Conservation (phyloP, 2,888 invertebrate genomes). For the Frankliniella intonsa region DNA sequence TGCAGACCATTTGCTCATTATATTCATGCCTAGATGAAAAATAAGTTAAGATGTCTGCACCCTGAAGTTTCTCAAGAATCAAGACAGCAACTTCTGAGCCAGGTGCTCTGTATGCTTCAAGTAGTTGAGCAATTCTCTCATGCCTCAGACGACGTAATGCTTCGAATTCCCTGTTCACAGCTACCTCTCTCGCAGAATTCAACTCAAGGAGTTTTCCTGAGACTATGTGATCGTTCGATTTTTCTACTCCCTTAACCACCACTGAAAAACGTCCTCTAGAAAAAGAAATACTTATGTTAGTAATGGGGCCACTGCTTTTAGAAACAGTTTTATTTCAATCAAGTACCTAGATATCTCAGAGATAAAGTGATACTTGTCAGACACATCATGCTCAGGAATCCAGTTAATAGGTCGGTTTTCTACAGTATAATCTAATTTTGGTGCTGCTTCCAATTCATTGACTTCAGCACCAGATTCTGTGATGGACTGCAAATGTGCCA, state of each 20-base stretch:
- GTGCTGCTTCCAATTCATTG: slow-evolving; percentile 55
- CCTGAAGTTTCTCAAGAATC: slow-evolving; percentile 78
- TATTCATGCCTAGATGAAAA: slow-evolving; percentile 85
- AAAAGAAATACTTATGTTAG: slow-evolving; percentile 32
- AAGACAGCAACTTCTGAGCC: slow-evolving; percentile 65
- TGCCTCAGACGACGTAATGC: slow-evolving; percentile 76
- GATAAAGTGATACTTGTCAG: slow-evolving; percentile 76
- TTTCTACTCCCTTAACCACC: slow-evolving; percentile 76
- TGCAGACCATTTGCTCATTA: slow-evolving; percentile 86
- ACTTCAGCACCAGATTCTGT: slow-evolving; percentile 76
- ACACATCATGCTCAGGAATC: slow-evolving; percentile 61
- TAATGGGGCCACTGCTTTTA: too few relatives aligned
- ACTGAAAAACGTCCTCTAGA: slow-evolving; percentile 78
- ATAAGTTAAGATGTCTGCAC: slow-evolving; percentile 86
- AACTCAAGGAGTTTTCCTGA: slow-evolving; percentile 79
- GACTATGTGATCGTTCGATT: slow-evolving; percentile 66
- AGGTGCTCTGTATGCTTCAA: slow-evolving; percentile 56
- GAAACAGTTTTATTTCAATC: not conserved
- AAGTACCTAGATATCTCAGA: slow-evolving; percentile 67
- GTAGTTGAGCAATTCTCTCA: slow-evolving; percentile 74
- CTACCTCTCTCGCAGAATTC: slow-evolving; percentile 59
- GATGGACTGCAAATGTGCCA: slow-evolving; percentile 78
- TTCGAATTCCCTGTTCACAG: slow-evolving; percentile 76
- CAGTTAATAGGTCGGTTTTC: slow-evolving; percentile 73
- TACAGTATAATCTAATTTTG: slow-evolving; percentile 63